Evolutionary conservation across 2,797 vertebrate genomes (phyloP).

Genomic region (Okamejei kenojei): DNA sequence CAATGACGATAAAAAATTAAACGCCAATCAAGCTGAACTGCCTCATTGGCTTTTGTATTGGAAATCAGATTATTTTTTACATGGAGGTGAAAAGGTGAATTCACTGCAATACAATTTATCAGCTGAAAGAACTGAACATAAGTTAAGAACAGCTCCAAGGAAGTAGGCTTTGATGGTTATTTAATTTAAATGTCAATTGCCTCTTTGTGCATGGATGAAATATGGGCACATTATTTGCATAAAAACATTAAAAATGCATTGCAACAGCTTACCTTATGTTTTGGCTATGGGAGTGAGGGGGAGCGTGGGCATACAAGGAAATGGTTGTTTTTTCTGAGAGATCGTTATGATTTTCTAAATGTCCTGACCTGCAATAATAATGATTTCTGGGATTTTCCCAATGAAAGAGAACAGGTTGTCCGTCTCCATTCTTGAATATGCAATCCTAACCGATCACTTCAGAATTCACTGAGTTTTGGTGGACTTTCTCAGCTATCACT

Average conservation of each 20-base stretch:
- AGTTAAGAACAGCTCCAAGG: background rate
- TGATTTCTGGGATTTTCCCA: too few relatives aligned
- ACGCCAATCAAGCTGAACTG: background rate
- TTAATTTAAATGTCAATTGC: background rate
- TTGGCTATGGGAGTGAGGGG: background rate
- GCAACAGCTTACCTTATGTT: background rate
- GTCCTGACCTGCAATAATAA: too few relatives aligned
- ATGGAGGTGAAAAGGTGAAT: background rate
- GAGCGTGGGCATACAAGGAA: background rate
- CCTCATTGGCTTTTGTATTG: background rate
- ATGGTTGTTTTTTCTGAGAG: background rate
- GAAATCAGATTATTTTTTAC: background rate
- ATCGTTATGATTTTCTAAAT: too few relatives aligned
- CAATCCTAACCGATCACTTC: too few relatives aligned
- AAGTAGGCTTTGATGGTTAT: background rate
- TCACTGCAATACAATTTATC: background rate
- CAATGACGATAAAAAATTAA: background rate
- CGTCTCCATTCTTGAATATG: too few relatives aligned
- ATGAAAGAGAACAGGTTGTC: too few relatives aligned
- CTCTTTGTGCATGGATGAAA: background rate
- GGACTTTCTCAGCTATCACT: too few relatives aligned
- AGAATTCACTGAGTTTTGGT: too few relatives aligned
- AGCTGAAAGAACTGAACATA: background rate
- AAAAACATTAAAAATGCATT: background rate
- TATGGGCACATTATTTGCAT: background rate